Evolutionary conservation across 1,140 invertebrate genomes (phyloP).

Genomic region (Telenomus remus): DNA sequence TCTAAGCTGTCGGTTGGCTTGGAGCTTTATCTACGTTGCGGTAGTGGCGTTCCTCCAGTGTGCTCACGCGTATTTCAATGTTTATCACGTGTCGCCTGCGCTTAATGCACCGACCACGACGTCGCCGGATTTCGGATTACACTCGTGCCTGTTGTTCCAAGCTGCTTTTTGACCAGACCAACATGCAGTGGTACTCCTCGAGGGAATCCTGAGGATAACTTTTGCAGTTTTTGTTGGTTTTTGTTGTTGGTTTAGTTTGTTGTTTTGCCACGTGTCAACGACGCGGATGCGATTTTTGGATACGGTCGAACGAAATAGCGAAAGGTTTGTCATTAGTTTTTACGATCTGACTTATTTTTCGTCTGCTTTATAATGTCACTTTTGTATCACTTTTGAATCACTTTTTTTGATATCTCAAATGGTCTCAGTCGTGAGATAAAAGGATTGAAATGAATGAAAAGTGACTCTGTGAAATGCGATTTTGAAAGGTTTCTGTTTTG

Average conservation of each 20-base stretch:
- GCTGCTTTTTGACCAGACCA: slow-evolving; percentile 29
- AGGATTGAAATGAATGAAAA: no score
- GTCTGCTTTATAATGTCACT: not conserved
- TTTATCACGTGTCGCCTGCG: slow-evolving; percentile 52
- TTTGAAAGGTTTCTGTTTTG: no score
- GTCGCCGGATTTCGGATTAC: slow-evolving; percentile 45
- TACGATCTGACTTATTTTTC: slow-evolving; percentile 2
- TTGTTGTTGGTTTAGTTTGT: slow-evolving; percentile 21
- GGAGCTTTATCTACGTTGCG: slow-evolving; percentile 29
- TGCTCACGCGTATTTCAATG: slow-evolving; percentile 53
- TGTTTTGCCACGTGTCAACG: not conserved
- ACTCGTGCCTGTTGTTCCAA: slow-evolving; percentile 37
- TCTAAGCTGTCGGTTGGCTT: slow-evolving; percentile 45
- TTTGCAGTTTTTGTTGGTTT: slow-evolving; percentile 17
- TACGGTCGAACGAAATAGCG: slow-evolving; percentile 26
- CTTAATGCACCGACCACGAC: slow-evolving; percentile 48
- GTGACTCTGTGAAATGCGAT: no score
- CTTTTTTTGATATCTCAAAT: no score
- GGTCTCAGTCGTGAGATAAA: no score
- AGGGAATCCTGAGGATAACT: slow-evolving; percentile 64
- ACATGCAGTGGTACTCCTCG: slow-evolving; percentile 64
- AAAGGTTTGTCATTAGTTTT: slow-evolving; percentile 30
- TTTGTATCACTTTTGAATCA: slow-evolving; percentile 19
- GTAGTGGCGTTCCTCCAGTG: slow-evolving; percentile 38
- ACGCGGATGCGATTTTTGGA: slow-evolving; percentile 23